Conservation (phyloP, 2,888 invertebrate genomes). For the Drosophila paranaensis region DNA sequence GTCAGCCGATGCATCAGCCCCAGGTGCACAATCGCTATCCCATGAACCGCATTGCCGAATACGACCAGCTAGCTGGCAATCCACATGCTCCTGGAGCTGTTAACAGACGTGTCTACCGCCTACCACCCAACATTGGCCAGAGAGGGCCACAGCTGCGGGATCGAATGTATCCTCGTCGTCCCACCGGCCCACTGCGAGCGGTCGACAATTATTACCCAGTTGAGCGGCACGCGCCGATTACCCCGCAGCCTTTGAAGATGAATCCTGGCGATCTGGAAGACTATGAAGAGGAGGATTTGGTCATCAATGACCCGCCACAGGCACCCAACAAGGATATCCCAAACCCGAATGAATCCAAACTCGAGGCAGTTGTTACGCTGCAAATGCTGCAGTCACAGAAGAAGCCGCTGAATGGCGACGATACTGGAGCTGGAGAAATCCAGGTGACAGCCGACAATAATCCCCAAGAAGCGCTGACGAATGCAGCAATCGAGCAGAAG, state of each 20-base stretch:
- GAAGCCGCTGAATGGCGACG: conserved; percentile 77
- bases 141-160: conserved; percentile 59
- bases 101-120: conserved; percentile 83
- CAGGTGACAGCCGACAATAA: conserved; percentile 71
- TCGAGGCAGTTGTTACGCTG: conserved; percentile 87
- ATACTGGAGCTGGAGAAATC: conserved; percentile 77
- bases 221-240: conserved; percentile 72
- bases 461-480: conserved; percentile 43
- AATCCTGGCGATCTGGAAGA: conserved; percentile 65
- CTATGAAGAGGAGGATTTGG: conserved; percentile 85
- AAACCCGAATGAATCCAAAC: conserved; percentile 72
- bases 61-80: conserved; percentile 72
- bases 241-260: conserved; percentile 59
- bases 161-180: conserved; percentile 75
- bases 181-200: conserved; percentile 46
- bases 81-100: conserved; percentile 65
- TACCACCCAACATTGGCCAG: conserved; percentile 66
- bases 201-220: conserved; percentile 73
- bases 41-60: conserved; percentile 79
- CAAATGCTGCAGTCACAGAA: conserved; percentile 89
- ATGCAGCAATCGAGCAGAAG: conserved; percentile 44
- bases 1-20: conserved; percentile 77
- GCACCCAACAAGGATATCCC: conserved; percentile 79
- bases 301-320: conserved; percentile 85
- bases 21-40: conserved; percentile 76